These are phyloP conservation scores for Atractosteus spatula DNA, from an alignment of 2,113 vertebrate species.

Conservation along the genomic window DNA sequence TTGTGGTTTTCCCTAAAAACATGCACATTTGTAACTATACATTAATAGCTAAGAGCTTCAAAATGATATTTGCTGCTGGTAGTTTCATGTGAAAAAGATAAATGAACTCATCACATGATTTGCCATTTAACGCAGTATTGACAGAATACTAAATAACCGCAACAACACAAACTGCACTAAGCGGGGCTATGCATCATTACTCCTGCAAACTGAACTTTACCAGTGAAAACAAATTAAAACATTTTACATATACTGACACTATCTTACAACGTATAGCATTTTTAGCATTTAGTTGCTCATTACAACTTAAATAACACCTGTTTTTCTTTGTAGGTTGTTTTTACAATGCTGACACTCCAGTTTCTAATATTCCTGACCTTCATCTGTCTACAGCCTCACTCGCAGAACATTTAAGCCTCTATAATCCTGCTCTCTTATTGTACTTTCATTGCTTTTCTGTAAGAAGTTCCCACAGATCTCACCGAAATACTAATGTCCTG, in stretches of 20 bases:
- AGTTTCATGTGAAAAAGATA: neutral
- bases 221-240: neutral
- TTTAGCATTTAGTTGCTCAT: neutral
- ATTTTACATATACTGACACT: neutral
- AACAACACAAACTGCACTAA: neutral
- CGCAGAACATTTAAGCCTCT: neutral
- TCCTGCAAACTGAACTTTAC: too few species aligned
- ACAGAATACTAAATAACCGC: neutral
- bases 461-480: neutral
- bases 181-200: too few species aligned
- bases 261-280: neutral
- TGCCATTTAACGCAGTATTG: slow-evolving; percentile 7
- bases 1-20: too few species aligned
- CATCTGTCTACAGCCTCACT: neutral
- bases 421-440: neutral
- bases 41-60: neutral
- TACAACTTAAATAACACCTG: too few species aligned
- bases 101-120: neutral
- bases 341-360: neutral
- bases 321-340: too few species aligned
- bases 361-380: neutral
- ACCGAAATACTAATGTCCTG: too few species aligned
- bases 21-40: neutral
- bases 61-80: neutral
- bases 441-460: neutral